Base-by-base conservation (phyloP, 2,113 vertebrate genomes). In the Forbesichthys papilliferus region DNA sequence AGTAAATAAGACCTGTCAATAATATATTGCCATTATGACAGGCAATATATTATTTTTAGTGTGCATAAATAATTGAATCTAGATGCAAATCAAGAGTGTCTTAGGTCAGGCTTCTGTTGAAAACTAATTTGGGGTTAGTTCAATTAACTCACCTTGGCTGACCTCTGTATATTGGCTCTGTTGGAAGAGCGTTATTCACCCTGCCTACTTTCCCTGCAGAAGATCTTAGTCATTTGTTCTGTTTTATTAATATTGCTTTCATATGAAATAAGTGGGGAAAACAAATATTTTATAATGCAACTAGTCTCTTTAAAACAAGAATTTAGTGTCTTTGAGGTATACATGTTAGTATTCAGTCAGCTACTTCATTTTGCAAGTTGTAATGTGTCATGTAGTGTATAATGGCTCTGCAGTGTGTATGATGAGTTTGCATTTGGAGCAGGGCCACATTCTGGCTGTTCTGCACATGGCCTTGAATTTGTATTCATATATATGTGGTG, bases 401-500 rank as follows among this genome's bases (percentile, higher is more conserved):
- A 42, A 42, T 5, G 7, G 36, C 36, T 42, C 36, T 42, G 36
- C 36, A 10, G 5, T 51, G 10, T 14, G 3, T 52, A 14, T 52
- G 9, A 52, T 46, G 61, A 34, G 56, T 42, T 56, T 61, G 18
- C 63, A 18, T 56, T 20, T 5, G 47, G 57, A 62, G 64, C 53
- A 12, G n/a, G 49, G 16, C 20, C 34, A 18, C 36, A 3, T 46
- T 34, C 4, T 54, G 53, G 55, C 64, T 51, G 48, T 42, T 63
- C 56, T 56, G 63, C 55, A 64, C 66, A 18, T 36, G 57, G 54
- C 60, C 59, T 60, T 52, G 55, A 20, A 65, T 73, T 73, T 52
- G 53, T 59, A 66, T 74, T 81, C 75, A 69, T 48, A 18, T 61
- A 66, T 58, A 66, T 61, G 59, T 9, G 53, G 66, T 66, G 36